Evolutionary conservation across 2,888 invertebrate genomes (phyloP).

Genomic region (Andrena marginata): DNA sequence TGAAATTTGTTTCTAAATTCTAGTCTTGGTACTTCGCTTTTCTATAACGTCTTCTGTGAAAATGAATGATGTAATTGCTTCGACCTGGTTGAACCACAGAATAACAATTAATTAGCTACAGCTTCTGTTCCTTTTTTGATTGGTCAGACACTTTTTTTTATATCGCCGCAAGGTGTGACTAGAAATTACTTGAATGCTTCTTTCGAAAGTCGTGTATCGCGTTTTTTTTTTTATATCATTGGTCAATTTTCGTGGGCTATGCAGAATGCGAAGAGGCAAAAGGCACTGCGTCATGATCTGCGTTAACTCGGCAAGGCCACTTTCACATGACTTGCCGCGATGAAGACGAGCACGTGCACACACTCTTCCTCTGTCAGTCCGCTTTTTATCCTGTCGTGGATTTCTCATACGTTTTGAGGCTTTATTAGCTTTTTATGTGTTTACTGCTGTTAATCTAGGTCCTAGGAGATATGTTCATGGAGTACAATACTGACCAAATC

Average conservation of each 20-base stretch:
- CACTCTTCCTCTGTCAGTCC: slow-evolving; percentile 24
- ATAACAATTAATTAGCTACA: slow-evolving; percentile 2
- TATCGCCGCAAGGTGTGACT: neutral
- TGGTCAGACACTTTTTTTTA: too few relatives aligned
- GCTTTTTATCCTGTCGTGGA: slow-evolving; percentile 1
- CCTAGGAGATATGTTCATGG: too few relatives aligned
- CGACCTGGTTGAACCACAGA: neutral
- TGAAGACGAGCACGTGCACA: slow-evolving; percentile 33
- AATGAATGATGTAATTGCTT: slow-evolving; percentile 10
- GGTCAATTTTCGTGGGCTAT: slow-evolving; percentile 37
- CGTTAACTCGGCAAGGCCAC: slow-evolving; percentile 63
- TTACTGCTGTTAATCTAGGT: too few relatives aligned
- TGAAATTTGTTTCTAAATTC: too few relatives aligned
- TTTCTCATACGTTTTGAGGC: neutral
- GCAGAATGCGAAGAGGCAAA: slow-evolving; percentile 28
- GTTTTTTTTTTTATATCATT: slow-evolving; percentile 18
- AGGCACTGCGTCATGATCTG: slow-evolving; percentile 33
- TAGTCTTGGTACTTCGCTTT: neutral
- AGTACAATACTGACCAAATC: too few relatives aligned
- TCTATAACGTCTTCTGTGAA: neutral
- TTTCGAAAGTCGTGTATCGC: slow-evolving; percentile 19
- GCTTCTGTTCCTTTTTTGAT: neutral
- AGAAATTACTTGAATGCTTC: slow-evolving; percentile 5
- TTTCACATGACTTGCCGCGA: slow-evolving; percentile 65
- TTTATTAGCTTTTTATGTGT: neutral